Evolutionary conservation across 2,797 vertebrate species (phyloP).

Genomic region (Alauda arvensis): DNA sequence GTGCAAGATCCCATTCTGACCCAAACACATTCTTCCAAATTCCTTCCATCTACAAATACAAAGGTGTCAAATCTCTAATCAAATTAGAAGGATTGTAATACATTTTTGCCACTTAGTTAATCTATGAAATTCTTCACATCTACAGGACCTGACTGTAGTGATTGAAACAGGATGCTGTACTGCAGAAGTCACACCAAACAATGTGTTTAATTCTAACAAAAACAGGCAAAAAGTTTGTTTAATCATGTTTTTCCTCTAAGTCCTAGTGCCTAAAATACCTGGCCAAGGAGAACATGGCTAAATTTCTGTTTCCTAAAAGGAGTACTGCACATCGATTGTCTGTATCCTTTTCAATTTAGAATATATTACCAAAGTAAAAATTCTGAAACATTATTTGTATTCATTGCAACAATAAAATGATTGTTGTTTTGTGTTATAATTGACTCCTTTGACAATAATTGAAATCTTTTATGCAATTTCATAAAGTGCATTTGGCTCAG

Average conservation of each 20-base stretch:
- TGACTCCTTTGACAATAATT: not conserved
- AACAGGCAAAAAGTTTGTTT: not conserved
- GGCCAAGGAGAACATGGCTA: not conserved
- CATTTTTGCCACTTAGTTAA: not conserved
- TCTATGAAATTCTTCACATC: not conserved
- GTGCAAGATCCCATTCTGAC: not conserved
- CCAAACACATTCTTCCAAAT: not conserved
- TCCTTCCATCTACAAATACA: not conserved
- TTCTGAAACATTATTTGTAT: not conserved
- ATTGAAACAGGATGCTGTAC: not conserved
- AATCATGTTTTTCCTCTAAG: not conserved
- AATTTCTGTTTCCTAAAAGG: not conserved
- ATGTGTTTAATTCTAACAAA: not conserved
- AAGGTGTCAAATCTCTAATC: not conserved
- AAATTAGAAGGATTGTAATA: not conserved
- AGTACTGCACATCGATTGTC: not conserved
- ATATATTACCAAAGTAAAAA: not conserved
- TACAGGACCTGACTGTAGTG: fast-evolving
- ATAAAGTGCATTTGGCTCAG: not conserved
- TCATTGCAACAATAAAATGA: not conserved
- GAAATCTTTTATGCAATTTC: not conserved
- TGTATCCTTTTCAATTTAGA: not conserved
- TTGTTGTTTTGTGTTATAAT: not conserved
- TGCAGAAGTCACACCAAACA: not conserved
- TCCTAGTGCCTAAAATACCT: not conserved